Conservation (phyloP, 2,113 vertebrate genomes). For the Pluvianellus socialis region DNA sequence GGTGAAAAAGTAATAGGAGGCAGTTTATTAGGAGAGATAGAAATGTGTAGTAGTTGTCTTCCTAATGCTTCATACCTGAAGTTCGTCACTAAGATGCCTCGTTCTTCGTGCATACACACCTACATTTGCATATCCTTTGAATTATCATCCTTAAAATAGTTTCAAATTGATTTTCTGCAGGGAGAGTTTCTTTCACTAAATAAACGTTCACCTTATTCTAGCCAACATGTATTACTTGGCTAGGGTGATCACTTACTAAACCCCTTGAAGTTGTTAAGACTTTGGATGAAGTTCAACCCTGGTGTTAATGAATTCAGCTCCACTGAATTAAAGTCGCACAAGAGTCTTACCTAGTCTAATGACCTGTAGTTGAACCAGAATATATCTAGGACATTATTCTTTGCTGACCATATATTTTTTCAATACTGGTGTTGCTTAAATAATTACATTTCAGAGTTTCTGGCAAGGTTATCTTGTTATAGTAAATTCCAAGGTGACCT, state of each 20-base stretch:
- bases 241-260: not conserved
- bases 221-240: slow-evolving; percentile 26
- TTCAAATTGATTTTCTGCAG: not conserved
- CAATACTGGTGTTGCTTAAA: not conserved
- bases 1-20: not conserved
- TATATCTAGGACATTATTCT: not conserved
- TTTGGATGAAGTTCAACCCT: slow-evolving; percentile 32
- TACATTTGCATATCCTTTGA: not conserved
- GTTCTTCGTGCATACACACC: not conserved
- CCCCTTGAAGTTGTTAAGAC: not conserved
- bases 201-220: not conserved
- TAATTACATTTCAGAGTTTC: slow-evolving; percentile 15
- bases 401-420: slow-evolving; percentile 27
- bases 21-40: not conserved
- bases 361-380: slow-evolving; percentile 18
- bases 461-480: slow-evolving; percentile 10
- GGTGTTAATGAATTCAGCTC: slow-evolving; percentile 43
- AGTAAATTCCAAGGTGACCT: not conserved
- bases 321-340: slow-evolving; percentile 6
- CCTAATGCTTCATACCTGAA: not conserved
- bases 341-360: not conserved
- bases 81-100: not conserved
- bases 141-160: not conserved
- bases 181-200: not conserved
- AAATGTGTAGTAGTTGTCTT: not conserved